These are phyloP conservation scores for Micrasema minimum DNA, from an alignment of 1,140 invertebrate species.

Conservation along the genomic window DNA sequence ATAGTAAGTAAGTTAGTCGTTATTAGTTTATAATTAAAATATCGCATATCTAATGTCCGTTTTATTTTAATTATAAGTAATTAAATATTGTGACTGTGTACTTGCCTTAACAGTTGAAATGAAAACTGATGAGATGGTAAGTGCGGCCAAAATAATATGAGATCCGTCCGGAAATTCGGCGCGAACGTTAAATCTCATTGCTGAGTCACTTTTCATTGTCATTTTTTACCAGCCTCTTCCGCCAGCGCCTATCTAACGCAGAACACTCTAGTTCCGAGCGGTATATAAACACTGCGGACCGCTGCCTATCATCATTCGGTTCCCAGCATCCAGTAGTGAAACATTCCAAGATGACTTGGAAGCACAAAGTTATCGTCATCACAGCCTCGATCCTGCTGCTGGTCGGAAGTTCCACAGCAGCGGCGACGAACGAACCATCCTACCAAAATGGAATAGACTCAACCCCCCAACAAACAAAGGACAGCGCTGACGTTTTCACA, in stretches of 20 bases:
- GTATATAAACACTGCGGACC: slow-evolving; percentile 15
- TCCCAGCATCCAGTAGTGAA: neutral
- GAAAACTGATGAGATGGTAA: no score
- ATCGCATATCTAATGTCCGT: neutral
- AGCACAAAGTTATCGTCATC: neutral
- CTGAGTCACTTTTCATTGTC: slow-evolving; percentile 31
- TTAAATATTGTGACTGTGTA: neutral
- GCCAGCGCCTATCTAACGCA: neutral
- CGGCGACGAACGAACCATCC: slow-evolving; percentile 47
- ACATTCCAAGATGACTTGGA: slow-evolving; percentile 37
- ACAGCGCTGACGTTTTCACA: slow-evolving; percentile 46
- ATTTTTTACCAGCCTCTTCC: slow-evolving; percentile 27
- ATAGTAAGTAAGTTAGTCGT: neutral
- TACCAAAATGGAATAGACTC: slow-evolving; percentile 49
- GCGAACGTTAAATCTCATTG: slow-evolving; percentile 12
- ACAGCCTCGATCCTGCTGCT: slow-evolving; percentile 16
- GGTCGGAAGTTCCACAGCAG: neutral
- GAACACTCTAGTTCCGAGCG: neutral
- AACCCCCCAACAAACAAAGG: slow-evolving; percentile 10
- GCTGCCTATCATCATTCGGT: slow-evolving; percentile 17
- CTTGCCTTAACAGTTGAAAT: neutral
- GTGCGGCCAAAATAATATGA: no score
- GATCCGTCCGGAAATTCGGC: slow-evolving; percentile 9
- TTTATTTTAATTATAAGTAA: neutral
- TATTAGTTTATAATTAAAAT: neutral